These are phyloP conservation scores for Chrysina gloriosa DNA, from an alignment of 2,888 invertebrate species.

Conservation along the genomic window DNA sequence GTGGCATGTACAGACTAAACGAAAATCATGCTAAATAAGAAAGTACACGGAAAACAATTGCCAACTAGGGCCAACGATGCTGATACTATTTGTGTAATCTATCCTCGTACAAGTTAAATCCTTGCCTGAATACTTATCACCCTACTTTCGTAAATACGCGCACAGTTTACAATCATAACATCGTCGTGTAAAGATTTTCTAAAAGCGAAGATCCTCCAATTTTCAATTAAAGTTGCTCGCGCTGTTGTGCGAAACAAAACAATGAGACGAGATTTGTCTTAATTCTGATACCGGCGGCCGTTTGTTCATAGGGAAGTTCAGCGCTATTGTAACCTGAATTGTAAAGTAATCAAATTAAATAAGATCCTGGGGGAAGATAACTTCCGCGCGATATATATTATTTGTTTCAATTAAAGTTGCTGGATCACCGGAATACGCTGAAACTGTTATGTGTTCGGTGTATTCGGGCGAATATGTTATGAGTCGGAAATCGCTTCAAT, in stretches of 20 bases:
- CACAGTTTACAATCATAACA: too few relatives aligned
- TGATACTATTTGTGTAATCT: too few relatives aligned
- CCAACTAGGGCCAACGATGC: too few relatives aligned
- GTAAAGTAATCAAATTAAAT: conserved; percentile 36
- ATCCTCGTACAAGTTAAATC: too few relatives aligned
- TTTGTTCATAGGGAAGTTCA: conserved; percentile 24
- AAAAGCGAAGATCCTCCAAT: conserved; percentile 5
- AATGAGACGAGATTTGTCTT: conserved; percentile 18
- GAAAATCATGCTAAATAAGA: too few relatives aligned
- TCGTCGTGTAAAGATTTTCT: too few relatives aligned
- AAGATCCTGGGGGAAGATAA: conserved; percentile 14
- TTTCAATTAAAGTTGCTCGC: conserved; percentile 1
- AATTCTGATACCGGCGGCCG: background rate
- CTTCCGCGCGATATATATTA: conserved; percentile 11
- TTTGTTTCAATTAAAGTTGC: conserved; percentile 36
- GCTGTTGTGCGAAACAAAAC: conserved; percentile 1
- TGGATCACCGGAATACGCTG: background rate
- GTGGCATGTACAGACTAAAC: too few relatives aligned
- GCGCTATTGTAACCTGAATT: conserved; percentile 20
- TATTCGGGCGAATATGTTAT: background rate
- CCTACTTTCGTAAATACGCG: too few relatives aligned
- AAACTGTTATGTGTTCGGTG: background rate
- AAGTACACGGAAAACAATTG: too few relatives aligned
- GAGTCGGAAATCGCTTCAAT: background rate
- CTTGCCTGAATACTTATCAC: too few relatives aligned